Conservation (phyloP, 37 sponge, comb jelly and placozoan genomes). For the Oopsacas minuta region DNA sequence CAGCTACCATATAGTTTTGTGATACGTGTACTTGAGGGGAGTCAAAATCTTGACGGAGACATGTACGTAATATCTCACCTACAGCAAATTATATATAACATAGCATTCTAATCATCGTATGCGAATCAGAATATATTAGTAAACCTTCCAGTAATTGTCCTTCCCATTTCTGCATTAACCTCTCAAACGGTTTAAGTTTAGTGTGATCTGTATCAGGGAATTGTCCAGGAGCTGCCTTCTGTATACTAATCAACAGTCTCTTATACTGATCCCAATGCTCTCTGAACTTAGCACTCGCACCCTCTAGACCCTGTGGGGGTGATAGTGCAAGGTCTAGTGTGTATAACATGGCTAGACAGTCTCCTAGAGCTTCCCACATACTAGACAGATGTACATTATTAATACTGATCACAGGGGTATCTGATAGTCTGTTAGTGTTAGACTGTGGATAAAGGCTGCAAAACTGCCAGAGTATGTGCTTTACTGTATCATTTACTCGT, state of each 20-base stretch:
- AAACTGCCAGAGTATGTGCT: slow-evolving; percentile 57
- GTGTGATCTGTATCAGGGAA: slow-evolving; percentile 53
- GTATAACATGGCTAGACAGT: slow-evolving; percentile 62
- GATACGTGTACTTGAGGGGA: slow-evolving; percentile 37
- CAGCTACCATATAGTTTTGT: slow-evolving; percentile 34
- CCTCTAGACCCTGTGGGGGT: not conserved
- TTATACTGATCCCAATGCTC: slow-evolving; percentile 92
- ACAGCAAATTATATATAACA: not conserved
- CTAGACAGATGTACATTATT: slow-evolving; percentile 26
- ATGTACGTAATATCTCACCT: slow-evolving; percentile 22
- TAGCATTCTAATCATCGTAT: slow-evolving; percentile 13
- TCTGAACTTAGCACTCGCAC: slow-evolving; percentile 23
- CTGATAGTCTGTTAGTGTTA: not conserved
- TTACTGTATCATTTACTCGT: slow-evolving; percentile 53
- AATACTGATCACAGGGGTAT: not conserved
- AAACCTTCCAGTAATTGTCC: slow-evolving; percentile 86
- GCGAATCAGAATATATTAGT: too few relatives aligned
- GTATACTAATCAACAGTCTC: slow-evolving; percentile 30
- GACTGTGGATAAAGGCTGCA: slow-evolving; percentile 24
- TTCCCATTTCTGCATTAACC: slow-evolving; percentile 63
- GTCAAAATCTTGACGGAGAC: slow-evolving; percentile 65
- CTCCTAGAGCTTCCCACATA: slow-evolving; percentile 77
- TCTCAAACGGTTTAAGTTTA: slow-evolving; percentile 76
- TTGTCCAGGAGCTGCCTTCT: slow-evolving; percentile 46
- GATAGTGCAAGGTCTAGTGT: slow-evolving; percentile 46